These are phyloP conservation scores for Tachysurus fulvidraco DNA, from an alignment of 2,113 vertebrate genomes.

Conservation along the genomic window DNA sequence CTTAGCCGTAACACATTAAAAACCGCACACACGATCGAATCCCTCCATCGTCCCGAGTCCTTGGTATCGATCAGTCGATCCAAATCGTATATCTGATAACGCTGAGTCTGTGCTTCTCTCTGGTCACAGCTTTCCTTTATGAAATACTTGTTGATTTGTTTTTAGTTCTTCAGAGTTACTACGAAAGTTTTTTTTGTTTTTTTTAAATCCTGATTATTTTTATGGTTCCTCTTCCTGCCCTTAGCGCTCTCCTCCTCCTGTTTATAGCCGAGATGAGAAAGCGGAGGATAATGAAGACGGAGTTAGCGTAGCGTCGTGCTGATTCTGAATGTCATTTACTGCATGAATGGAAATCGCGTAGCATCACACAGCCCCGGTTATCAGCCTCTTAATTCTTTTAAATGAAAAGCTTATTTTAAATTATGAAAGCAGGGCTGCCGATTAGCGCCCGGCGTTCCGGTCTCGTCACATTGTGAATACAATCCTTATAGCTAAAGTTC, in stretches of 20 bases:
- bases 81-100: background rate
- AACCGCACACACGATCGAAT: background rate
- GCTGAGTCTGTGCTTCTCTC: background rate
- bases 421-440: slow-evolving; percentile 22
- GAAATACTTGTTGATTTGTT: background rate
- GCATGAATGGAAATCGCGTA: slow-evolving; percentile 54
- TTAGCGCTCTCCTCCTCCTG: slow-evolving; percentile 9
- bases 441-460: slow-evolving; percentile 36
- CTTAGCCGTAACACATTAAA: background rate
- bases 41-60: background rate
- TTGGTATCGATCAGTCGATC: background rate
- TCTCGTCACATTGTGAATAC: background rate
- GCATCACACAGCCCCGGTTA: slow-evolving; percentile 44
- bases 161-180: background rate
- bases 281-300: slow-evolving; percentile 35
- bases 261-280: slow-evolving; percentile 32
- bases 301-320: slow-evolving; percentile 21
- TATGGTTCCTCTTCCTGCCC: background rate
- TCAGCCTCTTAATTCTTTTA: slow-evolving; percentile 41
- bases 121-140: background rate
- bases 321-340: slow-evolving; percentile 56
- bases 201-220: background rate
- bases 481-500: background rate
- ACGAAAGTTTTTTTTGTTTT: background rate
- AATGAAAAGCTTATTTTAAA: slow-evolving; percentile 46